Percentiles rank a stretch among this genome's conserved stretches.
These are phyloP conservation scores for Fistularia tabacaria DNA, from an alignment of 2,797 vertebrate species.

Conservation along the genomic window DNA sequence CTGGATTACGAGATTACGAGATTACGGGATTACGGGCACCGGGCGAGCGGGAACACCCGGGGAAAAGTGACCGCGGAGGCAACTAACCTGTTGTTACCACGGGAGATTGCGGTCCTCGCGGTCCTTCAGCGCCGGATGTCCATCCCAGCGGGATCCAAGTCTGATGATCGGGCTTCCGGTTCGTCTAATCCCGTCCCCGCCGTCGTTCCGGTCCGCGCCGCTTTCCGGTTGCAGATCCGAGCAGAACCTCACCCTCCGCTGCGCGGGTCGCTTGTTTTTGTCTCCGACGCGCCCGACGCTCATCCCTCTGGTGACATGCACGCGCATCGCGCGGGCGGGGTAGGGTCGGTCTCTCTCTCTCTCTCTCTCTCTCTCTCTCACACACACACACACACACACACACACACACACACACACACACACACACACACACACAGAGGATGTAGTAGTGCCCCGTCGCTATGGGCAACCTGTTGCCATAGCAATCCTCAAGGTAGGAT, in stretches of 20 bases:
- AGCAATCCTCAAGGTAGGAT: conserved; percentile 74
- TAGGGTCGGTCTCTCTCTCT: too few species aligned
- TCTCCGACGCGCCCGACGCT: too few species aligned
- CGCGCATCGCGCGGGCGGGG: not conserved
- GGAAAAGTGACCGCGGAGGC: conserved; percentile 10
- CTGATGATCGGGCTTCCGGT: conserved; percentile 5
- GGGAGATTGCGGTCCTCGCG: conserved; percentile 42
- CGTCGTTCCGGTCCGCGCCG: too few species aligned
- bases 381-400: not conserved
- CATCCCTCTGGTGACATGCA: too few species aligned
- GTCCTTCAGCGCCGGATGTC: conserved; percentile 46
- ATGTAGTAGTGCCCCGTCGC: conserved; percentile 73
- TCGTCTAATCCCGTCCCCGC: not conserved
- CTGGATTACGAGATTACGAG: too few species aligned
- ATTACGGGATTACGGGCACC: too few species aligned
- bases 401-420: conserved; percentile 15
- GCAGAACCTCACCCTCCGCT: too few species aligned
- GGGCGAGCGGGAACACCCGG: too few species aligned
- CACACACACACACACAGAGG: conserved; percentile 39
- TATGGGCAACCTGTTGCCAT: conserved; percentile 81
- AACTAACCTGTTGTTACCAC: conserved; percentile 67
- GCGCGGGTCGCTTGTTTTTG: too few species aligned
- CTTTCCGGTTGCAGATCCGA: too few species aligned
- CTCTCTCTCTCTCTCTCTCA: not conserved
- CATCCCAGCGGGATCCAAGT: conserved; percentile 26